A percentile compares a stretch with the other conserved stretches of the same genome.
phyloP scores from a whole-genome alignment of 2,797 vertebrate species.

The Anisognathus igniventris region DNA sequence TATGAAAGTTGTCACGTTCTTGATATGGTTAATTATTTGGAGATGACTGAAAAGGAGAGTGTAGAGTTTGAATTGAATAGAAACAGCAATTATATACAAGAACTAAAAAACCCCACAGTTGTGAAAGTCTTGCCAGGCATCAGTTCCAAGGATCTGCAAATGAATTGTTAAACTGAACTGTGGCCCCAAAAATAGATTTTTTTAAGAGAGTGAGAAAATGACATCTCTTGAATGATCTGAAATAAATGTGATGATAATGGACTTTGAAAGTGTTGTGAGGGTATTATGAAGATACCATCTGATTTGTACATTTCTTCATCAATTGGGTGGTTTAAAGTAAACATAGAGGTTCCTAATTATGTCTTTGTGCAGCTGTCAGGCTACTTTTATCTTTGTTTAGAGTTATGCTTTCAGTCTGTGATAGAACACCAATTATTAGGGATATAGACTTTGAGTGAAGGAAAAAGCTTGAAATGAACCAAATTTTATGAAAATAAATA shows the following conservation, averaged over 20 bases:
- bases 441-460: conserved; percentile 28
- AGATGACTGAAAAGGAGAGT: neutral
- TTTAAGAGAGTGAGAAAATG: conserved; percentile 4
- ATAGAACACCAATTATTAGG: conserved; percentile 59
- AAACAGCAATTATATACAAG: conserved; percentile 40
- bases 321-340: conserved; percentile 62
- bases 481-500: conserved; percentile 3
- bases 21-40: neutral
- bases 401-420: conserved; percentile 20
- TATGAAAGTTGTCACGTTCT: neutral
- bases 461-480: conserved; percentile 32
- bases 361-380: conserved; percentile 55
- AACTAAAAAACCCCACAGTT: neutral
- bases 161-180: conserved; percentile 66
- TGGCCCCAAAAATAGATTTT: conserved; percentile 23
- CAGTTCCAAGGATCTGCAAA: conserved; percentile 44
- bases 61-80: neutral
- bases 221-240: conserved; percentile 48
- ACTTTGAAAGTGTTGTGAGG: conserved; percentile 54
- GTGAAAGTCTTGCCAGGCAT: conserved; percentile 39
- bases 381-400: conserved; percentile 61
- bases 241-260: conserved; percentile 61
- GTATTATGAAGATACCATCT: conserved; percentile 42
- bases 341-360: conserved; percentile 66
- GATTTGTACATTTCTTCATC: conserved; percentile 62